phyloP scores from a whole-genome alignment of 2,797 vertebrate genomes.

The Tolypeutes matacus region DNA sequence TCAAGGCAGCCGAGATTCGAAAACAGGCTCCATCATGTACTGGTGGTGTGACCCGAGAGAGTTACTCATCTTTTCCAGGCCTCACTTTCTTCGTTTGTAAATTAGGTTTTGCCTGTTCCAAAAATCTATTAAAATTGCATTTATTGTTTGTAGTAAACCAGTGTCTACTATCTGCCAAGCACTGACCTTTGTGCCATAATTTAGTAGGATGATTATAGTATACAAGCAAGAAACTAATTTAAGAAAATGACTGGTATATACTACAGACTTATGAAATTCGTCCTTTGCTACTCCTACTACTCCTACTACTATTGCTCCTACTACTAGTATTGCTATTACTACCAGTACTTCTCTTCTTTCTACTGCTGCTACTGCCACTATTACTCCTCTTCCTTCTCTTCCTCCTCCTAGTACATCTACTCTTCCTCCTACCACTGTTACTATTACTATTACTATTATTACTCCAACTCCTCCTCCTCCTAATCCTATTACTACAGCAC shows the following conservation, averaged over 20 bases:
- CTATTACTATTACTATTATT: too few relatives aligned
- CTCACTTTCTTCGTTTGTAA: background rate
- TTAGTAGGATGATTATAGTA: background rate
- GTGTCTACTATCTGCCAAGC: background rate
- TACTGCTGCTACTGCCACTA: too few relatives aligned
- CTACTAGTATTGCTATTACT: too few relatives aligned
- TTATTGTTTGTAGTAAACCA: background rate
- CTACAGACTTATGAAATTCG: background rate
- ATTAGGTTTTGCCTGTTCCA: background rate
- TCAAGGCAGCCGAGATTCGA: background rate
- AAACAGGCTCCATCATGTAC: background rate
- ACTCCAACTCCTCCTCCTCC: too few relatives aligned
- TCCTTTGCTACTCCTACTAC: too few relatives aligned
- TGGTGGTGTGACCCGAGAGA: background rate
- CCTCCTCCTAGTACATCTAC: too few relatives aligned
- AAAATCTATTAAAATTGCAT: background rate
- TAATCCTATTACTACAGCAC: too few relatives aligned
- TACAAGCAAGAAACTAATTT: background rate
- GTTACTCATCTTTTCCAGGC: background rate
- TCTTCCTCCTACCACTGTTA: too few relatives aligned
- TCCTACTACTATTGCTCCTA: background rate
- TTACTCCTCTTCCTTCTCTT: too few relatives aligned
- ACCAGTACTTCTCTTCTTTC: too few relatives aligned
- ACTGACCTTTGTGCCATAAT: background rate
- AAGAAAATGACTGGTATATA: background rate